Conservation (phyloP, 1,140 invertebrate genomes). For the Drosophila parabipectinata region DNA sequence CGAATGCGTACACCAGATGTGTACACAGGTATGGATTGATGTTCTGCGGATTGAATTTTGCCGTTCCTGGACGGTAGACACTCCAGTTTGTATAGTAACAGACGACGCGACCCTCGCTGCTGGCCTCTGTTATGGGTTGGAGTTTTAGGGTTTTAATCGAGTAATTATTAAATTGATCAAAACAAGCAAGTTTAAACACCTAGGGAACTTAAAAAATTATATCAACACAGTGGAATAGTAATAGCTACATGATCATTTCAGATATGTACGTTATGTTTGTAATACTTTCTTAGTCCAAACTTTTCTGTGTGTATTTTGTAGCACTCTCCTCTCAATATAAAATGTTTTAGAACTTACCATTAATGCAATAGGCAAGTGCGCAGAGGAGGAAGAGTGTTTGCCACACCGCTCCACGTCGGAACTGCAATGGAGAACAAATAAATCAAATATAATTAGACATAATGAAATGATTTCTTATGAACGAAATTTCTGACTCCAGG, state of each 20-base stretch:
- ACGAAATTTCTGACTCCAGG: not conserved
- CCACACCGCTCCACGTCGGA: slow-evolving; percentile 81
- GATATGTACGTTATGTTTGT: no score
- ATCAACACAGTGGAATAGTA: no score
- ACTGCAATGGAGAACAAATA: slow-evolving; percentile 48
- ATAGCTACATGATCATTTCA: no score
- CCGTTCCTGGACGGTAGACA: slow-evolving; percentile 93
- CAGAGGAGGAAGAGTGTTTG: slow-evolving; percentile 77
- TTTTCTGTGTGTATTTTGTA: no score
- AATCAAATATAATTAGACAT: not conserved
- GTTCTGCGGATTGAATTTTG: slow-evolving; percentile 96
- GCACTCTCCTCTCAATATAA: not conserved
- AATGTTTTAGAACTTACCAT: slow-evolving; percentile 57
- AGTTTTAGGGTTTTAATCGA: no score
- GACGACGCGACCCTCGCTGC: slow-evolving; percentile 89
- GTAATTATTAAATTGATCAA: not conserved
- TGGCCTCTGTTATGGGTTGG: slow-evolving; percentile 40
- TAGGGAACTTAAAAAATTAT: no score
- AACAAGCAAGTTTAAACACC: not conserved
- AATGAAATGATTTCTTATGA: slow-evolving; percentile 2
- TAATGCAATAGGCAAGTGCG: slow-evolving; percentile 70
- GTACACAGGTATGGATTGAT: slow-evolving; percentile 98
- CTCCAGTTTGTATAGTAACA: slow-evolving; percentile 98
- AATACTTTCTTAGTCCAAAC: no score
- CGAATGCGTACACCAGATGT: slow-evolving; percentile 97